Percentiles rank a stretch among this genome's conserved stretches.
Conservation (phyloP, 1,140 invertebrate genomes). For the Drosophila trapezifrons region DNA sequence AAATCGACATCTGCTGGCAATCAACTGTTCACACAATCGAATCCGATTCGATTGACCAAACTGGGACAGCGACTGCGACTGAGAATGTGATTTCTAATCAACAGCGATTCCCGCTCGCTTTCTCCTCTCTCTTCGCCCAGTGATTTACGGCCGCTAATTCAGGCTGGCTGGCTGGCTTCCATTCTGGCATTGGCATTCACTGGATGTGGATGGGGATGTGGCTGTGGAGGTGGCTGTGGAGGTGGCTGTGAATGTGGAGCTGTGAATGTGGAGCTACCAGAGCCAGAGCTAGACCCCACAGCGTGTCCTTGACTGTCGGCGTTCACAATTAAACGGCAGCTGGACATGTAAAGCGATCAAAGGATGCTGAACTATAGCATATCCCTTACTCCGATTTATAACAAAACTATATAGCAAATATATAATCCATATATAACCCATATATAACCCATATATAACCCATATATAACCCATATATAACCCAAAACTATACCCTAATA, state of each 20-base stretch:
- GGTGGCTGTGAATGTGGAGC: no score
- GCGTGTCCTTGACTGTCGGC: slow-evolving; percentile 27
- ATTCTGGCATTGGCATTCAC: slow-evolving; percentile 27
- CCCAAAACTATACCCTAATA: no score
- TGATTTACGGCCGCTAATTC: slow-evolving; percentile 49
- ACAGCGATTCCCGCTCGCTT: not conserved
- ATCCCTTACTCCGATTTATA: not conserved
- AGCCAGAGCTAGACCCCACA: slow-evolving; percentile 1
- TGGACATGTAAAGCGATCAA: slow-evolving; percentile 21
- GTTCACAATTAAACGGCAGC: slow-evolving; percentile 24
- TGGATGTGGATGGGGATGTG: slow-evolving; percentile 5
- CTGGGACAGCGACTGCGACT: slow-evolving; percentile 3
- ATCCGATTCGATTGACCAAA: slow-evolving; percentile 44
- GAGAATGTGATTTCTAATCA: slow-evolving; percentile 43
- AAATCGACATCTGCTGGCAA: slow-evolving; percentile 47
- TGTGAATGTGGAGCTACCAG: not conserved
- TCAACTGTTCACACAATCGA: slow-evolving; percentile 39
- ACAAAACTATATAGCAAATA: no score
- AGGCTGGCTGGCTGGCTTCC: slow-evolving; percentile 6
- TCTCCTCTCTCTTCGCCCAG: not conserved
- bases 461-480: no score
- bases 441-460: no score
- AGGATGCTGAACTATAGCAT: slow-evolving; percentile 1
- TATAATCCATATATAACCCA: no score
- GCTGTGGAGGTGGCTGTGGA: no score